phyloP scores from a whole-genome alignment of 53 echinoderm and acorn worm species.

The Patiria pectinifera region DNA sequence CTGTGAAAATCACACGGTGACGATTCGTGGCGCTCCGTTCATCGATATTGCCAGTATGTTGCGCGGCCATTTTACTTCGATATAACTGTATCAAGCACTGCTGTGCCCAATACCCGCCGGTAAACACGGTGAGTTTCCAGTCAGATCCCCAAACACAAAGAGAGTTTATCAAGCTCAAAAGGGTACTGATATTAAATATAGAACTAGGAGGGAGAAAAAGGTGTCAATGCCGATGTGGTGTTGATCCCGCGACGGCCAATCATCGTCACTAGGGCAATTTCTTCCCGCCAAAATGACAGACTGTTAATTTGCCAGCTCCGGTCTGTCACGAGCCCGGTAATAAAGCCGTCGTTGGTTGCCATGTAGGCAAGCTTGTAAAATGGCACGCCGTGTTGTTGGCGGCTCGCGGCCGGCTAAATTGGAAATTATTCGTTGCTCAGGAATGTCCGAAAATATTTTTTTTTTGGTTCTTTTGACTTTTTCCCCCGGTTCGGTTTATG shows the following conservation, averaged over 20 bases:
- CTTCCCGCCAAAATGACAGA: slow-evolving; percentile 55
- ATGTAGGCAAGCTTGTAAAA: slow-evolving; percentile 18
- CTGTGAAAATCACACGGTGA: too few species aligned
- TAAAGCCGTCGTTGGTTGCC: slow-evolving; percentile 42
- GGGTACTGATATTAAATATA: not conserved
- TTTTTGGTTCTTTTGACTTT: not conserved
- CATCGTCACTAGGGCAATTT: slow-evolving; percentile 34
- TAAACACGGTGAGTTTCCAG: not conserved
- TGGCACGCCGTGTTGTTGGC: slow-evolving; percentile 15
- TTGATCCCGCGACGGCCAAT: slow-evolving; percentile 14
- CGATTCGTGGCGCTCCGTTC: too few species aligned
- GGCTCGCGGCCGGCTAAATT: not conserved
- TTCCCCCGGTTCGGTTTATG: not conserved
- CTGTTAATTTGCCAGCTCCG: slow-evolving; percentile 16
- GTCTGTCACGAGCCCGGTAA: slow-evolving; percentile 23
- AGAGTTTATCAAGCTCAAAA: not conserved
- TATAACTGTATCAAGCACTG: too few species aligned
- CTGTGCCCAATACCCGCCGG: too few species aligned
- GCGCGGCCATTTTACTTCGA: too few species aligned
- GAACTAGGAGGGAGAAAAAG: not conserved
- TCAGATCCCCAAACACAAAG: not conserved
- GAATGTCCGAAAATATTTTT: slow-evolving; percentile 7
- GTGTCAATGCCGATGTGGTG: slow-evolving; percentile 3
- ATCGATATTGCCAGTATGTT: too few species aligned
- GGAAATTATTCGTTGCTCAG: slow-evolving; percentile 29